These are phyloP conservation scores for Idaea straminata DNA, from an alignment of 2,888 invertebrate species.

Conservation along the genomic window DNA sequence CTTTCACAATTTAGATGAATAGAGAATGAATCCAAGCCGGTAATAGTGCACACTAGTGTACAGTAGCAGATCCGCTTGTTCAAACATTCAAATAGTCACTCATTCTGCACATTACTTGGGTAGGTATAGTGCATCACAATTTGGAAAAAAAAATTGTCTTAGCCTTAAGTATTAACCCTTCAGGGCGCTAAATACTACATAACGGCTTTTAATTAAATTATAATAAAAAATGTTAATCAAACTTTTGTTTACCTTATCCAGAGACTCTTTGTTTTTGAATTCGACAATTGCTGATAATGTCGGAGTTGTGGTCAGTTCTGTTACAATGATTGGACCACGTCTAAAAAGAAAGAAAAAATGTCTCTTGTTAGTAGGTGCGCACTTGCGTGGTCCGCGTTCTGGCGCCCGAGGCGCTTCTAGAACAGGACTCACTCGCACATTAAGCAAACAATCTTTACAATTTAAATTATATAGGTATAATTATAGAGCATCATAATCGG, in stretches of 20 bases:
- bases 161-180: constrained; percentile 51
- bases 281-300: constrained; percentile 80
- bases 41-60: constrained; percentile 25
- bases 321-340: constrained; percentile 81
- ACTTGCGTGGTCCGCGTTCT: constrained; percentile 34
- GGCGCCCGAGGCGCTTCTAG: constrained; percentile 52
- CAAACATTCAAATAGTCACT: constrained; percentile 79
- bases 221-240: constrained; percentile 67
- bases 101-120: constrained; percentile 55
- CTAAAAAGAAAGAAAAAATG: constrained; percentile 78
- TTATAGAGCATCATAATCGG: constrained; percentile 21
- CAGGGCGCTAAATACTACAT: constrained; percentile 28
- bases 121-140: constrained; percentile 45
- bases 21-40: constrained; percentile 28
- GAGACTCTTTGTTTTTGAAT: constrained; percentile 80
- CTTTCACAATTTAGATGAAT: constrained; percentile 30
- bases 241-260: constrained; percentile 78
- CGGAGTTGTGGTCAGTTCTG: constrained; percentile 80
- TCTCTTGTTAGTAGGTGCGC: constrained; percentile 72
- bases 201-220: constrained; percentile 37
- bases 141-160: constrained; percentile 60
- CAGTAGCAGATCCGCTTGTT: constrained; percentile 66
- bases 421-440: constrained; percentile 38
- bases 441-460: constrained; percentile 19
- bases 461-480: constrained; percentile 18